Conservation (phyloP, 2,113 vertebrate genomes). For the Pelecanoides urinatrix region DNA sequence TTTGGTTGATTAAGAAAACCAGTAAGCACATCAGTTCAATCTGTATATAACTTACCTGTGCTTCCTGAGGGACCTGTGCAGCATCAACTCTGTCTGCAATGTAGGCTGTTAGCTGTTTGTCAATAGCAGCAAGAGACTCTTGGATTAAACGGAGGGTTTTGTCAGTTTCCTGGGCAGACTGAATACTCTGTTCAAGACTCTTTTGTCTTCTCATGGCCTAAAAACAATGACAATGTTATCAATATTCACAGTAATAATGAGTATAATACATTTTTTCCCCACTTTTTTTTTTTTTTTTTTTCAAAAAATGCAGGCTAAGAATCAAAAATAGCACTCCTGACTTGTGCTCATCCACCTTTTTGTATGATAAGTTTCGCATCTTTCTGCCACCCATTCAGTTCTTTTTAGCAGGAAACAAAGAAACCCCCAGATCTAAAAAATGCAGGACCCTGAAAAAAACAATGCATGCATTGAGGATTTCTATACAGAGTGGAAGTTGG, state of each 20-base stretch:
- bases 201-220: conserved; percentile 87
- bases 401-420: background rate
- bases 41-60: conserved; percentile 79
- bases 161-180: conserved; percentile 90
- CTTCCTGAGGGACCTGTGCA: conserved; percentile 92
- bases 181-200: conserved; percentile 88
- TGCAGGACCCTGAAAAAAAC: background rate
- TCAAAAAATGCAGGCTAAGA: background rate
- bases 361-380: conserved; percentile 77
- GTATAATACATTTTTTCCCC: background rate
- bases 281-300: background rate
- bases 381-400: conserved; percentile 73
- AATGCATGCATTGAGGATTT: background rate
- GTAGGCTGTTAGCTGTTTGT: conserved; percentile 88
- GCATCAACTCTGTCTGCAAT: conserved; percentile 90
- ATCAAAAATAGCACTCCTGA: background rate
- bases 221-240: conserved; percentile 15
- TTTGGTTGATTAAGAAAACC: background rate
- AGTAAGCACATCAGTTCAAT: background rate
- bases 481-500: background rate
- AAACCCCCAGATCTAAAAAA: background rate
- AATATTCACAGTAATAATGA: background rate
- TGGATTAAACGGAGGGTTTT: conserved; percentile 88
- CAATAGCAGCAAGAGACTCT: conserved; percentile 84
- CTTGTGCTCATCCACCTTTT: conserved; percentile 71